These are phyloP conservation scores for Idaea straminata DNA, from an alignment of 2,888 invertebrate species.

Conservation along the genomic window DNA sequence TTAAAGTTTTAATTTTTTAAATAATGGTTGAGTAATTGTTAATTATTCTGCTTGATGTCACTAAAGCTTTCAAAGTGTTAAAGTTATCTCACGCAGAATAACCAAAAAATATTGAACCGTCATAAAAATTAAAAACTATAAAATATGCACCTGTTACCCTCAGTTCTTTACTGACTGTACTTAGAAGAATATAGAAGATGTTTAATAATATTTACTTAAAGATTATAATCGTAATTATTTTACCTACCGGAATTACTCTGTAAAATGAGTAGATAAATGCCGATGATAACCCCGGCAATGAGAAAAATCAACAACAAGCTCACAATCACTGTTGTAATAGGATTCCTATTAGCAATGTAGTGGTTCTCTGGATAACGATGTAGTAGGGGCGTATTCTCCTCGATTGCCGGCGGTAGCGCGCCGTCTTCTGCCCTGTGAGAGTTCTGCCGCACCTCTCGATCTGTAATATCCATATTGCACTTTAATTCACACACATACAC, in stretches of 20 bases:
- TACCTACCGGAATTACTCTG: conserved; percentile 55
- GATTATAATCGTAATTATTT: not conserved
- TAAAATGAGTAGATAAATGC: conserved; percentile 59
- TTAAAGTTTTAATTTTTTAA: too few species aligned
- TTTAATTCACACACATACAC: not conserved
- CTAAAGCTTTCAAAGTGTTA: too few species aligned
- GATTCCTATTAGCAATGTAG: conserved; percentile 20
- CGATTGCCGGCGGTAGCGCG: conserved; percentile 11
- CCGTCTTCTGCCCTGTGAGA: conserved; percentile 35
- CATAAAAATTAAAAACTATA: too few species aligned
- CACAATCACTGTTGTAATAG: conserved; percentile 42
- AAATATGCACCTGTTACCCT: too few species aligned
- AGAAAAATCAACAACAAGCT: conserved; percentile 49
- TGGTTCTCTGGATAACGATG: conserved; percentile 38
- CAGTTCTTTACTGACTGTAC: too few species aligned
- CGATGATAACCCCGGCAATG: conserved; percentile 56
- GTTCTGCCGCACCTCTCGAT: conserved; percentile 58
- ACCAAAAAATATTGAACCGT: too few species aligned
- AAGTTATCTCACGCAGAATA: too few species aligned
- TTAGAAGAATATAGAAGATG: conserved; percentile 14
- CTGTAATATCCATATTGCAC: conserved; percentile 33
- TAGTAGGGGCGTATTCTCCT: conserved; percentile 55
- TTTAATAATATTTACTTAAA: not conserved
- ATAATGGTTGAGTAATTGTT: too few species aligned
- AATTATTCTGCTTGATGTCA: too few species aligned